These are phyloP conservation scores for Drosophila simulans DNA, from an alignment of 1,140 invertebrate genomes.

Conservation along the genomic window DNA sequence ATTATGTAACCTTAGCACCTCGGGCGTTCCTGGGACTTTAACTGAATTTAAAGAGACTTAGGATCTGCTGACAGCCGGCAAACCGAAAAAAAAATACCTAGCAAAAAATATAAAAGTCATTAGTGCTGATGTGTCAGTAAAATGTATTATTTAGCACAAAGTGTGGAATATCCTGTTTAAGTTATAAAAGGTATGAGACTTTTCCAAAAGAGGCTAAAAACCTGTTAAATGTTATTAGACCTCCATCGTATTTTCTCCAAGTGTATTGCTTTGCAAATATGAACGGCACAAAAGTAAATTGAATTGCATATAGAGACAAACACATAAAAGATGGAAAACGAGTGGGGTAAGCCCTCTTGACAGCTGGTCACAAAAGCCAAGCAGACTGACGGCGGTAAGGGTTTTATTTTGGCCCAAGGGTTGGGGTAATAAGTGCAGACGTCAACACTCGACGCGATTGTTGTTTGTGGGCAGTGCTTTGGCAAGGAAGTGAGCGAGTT, in stretches of 20 bases:
- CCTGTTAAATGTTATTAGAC: no score
- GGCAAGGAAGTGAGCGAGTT: constrained; percentile 40
- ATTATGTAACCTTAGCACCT: constrained; percentile 82
- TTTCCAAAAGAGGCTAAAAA: no score
- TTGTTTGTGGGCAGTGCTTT: constrained; percentile 24
- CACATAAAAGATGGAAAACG: neutral
- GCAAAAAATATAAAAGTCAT: neutral
- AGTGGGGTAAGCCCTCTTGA: constrained; percentile 57
- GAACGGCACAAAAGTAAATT: constrained; percentile 68
- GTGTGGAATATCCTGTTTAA: no score
- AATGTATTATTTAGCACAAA: neutral
- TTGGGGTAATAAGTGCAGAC: constrained; percentile 59
- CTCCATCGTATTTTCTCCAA: constrained; percentile 1
- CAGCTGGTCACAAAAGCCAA: constrained; percentile 70
- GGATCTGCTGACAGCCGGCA: constrained; percentile 16
- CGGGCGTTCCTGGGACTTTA: constrained; percentile 63
- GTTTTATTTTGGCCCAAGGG: neutral
- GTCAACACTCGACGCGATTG: constrained; percentile 47
- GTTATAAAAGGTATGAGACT: no score
- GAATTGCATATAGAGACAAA: constrained; percentile 65
- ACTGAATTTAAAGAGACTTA: constrained; percentile 65
- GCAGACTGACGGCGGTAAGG: constrained; percentile 18
- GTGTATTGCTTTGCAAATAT: constrained; percentile 45
- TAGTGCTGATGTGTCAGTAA: neutral
- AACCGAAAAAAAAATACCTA: neutral